A percentile compares a stretch with the other conserved stretches of the same genome.
phyloP scores from a whole-genome alignment of 1,140 invertebrate species.

The Rhyacophila brunnea region DNA sequence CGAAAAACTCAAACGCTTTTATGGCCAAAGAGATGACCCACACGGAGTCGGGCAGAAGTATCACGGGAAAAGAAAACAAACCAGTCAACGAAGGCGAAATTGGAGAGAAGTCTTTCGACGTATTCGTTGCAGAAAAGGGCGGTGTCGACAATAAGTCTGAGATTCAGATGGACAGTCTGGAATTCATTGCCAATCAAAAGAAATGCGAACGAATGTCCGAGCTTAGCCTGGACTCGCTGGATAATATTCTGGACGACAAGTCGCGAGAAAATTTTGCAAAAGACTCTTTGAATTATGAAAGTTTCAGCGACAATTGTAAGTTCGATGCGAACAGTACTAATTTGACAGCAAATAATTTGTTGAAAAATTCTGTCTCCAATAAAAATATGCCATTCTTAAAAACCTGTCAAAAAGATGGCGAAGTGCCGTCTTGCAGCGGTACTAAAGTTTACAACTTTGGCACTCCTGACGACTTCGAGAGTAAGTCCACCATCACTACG shows the following conservation, averaged over 20 bases:
- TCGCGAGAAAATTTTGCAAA: slow-evolving; percentile 46
- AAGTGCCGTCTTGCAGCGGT: slow-evolving; percentile 19
- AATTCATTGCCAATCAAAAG: slow-evolving; percentile 55
- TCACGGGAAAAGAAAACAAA: slow-evolving; percentile 8
- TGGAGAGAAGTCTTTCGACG: slow-evolving; percentile 56
- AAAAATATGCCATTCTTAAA: slow-evolving; percentile 36
- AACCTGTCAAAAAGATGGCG: slow-evolving; percentile 15
- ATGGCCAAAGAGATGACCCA: slow-evolving; percentile 4
- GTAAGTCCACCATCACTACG: slow-evolving; percentile 2
- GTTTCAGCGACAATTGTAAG: slow-evolving; percentile 28
- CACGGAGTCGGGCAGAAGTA: neutral
- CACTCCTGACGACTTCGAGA: slow-evolving; percentile 42
- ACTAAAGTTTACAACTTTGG: slow-evolving; percentile 11
- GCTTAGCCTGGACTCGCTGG: slow-evolving; percentile 53
- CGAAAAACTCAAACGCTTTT: slow-evolving; percentile 42
- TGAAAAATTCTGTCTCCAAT: slow-evolving; percentile 25
- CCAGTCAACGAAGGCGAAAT: slow-evolving; percentile 35
- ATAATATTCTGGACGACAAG: slow-evolving; percentile 46
- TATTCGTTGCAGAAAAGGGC: slow-evolving; percentile 59
- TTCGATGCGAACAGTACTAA: slow-evolving; percentile 30
- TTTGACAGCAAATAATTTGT: slow-evolving; percentile 27
- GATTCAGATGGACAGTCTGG: slow-evolving; percentile 59
- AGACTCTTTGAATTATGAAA: slow-evolving; percentile 43
- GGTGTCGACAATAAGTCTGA: slow-evolving; percentile 58
- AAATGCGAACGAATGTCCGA: slow-evolving; percentile 46